Conservation (phyloP, 2,113 vertebrate genomes). For the Caloenas nicobarica region DNA sequence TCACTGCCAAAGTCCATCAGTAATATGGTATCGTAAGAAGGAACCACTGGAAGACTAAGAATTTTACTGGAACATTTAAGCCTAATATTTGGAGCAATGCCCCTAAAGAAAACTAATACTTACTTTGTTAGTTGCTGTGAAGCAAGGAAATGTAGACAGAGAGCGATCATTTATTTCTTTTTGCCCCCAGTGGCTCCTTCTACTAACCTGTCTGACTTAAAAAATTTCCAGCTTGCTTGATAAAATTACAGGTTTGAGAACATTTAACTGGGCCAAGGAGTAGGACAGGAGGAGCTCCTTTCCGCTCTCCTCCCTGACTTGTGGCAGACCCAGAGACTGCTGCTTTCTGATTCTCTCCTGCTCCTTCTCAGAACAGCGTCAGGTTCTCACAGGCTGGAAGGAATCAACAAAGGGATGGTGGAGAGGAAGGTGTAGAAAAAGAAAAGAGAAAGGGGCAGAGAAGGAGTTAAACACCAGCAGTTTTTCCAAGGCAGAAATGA, state of each 20-base stretch:
- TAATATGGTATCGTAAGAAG: constrained; percentile 57
- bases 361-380: not conserved
- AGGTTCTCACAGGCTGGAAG: not conserved
- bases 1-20: constrained; percentile 60
- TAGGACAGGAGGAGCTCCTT: not conserved
- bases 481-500: not conserved
- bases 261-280: not conserved
- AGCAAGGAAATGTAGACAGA: constrained; percentile 42
- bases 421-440: not conserved
- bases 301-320: not conserved
- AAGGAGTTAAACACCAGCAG: not conserved
- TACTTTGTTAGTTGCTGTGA: constrained; percentile 42
- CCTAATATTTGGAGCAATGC: constrained; percentile 58
- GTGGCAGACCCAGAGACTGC: not conserved
- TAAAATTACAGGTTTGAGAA: constrained; percentile 22
- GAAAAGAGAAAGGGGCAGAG: not conserved
- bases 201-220: constrained; percentile 17
- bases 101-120: constrained; percentile 58
- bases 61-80: constrained; percentile 63
- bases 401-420: not conserved
- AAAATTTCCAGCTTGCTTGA: constrained; percentile 47
- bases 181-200: constrained; percentile 6
- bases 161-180: constrained; percentile 39
- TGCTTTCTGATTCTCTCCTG: not conserved
- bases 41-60: constrained; percentile 39